Evolutionary conservation across 2,888 invertebrate species (phyloP).

Genomic region (Leptopilina myrica): DNA sequence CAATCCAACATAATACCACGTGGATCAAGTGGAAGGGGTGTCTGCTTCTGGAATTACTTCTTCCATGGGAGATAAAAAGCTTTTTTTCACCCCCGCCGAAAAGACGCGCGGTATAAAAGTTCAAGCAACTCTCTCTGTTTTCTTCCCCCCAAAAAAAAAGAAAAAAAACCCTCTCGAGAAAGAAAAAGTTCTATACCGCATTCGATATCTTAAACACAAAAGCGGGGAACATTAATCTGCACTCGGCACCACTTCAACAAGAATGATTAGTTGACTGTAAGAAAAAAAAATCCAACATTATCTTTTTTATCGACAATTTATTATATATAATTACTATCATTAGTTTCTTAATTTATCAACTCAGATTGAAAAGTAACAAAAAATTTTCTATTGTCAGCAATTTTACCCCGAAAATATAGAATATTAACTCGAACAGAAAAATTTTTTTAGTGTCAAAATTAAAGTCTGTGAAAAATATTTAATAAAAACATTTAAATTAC

Average conservation of each 20-base stretch:
- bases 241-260: neutral
- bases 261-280: neutral
- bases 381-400: no score
- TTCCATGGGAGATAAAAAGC: constrained; percentile 45
- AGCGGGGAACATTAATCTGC: neutral
- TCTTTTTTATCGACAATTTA: no score
- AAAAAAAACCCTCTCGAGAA: neutral
- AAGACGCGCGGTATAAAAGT: constrained; percentile 37
- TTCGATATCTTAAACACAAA: neutral
- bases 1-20: constrained; percentile 30
- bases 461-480: no score
- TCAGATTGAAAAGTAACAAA: no score
- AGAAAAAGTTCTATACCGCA: no score
- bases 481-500: no score
- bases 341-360: no score
- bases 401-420: no score
- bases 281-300: no score
- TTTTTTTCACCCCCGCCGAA: constrained; percentile 33
- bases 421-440: no score
- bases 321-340: no score
- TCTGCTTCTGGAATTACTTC: constrained; percentile 68
- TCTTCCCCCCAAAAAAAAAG: neutral
- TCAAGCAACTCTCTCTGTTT: constrained; percentile 13
- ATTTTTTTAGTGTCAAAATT: no score
- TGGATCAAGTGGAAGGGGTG: constrained; percentile 60